Conservation (phyloP, 1,140 invertebrate species). For the Drosophila micromelanica region DNA sequence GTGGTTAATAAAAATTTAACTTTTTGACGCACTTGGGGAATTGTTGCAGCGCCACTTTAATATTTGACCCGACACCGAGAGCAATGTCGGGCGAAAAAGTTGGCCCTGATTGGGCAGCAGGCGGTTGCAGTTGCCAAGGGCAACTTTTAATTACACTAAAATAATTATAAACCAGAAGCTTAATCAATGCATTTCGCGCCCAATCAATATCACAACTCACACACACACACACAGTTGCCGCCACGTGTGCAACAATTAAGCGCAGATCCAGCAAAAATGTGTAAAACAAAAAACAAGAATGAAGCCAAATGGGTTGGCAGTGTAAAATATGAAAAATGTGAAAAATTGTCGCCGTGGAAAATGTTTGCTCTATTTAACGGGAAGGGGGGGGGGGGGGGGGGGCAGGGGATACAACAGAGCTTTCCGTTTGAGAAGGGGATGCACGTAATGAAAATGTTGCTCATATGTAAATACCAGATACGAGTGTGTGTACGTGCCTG, state of each 20-base stretch:
- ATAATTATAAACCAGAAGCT: conserved; percentile 45
- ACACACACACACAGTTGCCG: conserved; percentile 18
- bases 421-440: background rate
- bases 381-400: background rate
- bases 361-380: background rate
- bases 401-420: conserved; percentile 1
- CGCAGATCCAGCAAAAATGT: conserved; percentile 6
- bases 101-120: background rate
- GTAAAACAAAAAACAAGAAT: background rate
- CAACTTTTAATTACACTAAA: conserved; percentile 54
- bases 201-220: conserved; percentile 35
- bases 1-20: conserved; percentile 31
- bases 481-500: background rate
- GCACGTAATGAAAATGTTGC: conserved; percentile 72
- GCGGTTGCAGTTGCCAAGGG: conserved; percentile 20
- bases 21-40: conserved; percentile 21
- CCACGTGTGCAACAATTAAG: conserved; percentile 40
- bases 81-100: background rate
- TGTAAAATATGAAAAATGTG: conserved; percentile 43
- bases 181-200: conserved; percentile 31
- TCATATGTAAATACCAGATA: conserved; percentile 51
- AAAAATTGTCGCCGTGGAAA: conserved; percentile 42
- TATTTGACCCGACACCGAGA: conserved; percentile 19
- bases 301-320: conserved; percentile 7
- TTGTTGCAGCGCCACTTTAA: conserved; percentile 17